These are phyloP conservation scores for Poeciliopsis occidentalis DNA, from an alignment of 2,113 vertebrate genomes.

Conservation along the genomic window DNA sequence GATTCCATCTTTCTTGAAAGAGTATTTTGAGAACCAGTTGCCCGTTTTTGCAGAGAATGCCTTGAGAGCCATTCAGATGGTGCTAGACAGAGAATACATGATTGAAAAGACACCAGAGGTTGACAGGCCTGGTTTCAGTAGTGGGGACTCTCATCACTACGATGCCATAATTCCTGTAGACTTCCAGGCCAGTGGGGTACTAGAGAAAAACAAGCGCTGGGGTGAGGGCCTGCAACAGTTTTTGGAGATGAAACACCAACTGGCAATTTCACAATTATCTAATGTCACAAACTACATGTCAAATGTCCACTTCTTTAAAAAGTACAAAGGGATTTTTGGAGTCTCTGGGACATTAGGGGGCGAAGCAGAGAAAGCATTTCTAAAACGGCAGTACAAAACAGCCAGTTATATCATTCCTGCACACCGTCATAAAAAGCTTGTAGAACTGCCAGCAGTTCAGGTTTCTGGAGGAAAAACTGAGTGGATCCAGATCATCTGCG, in stretches of 20 bases:
- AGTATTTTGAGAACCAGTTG: slow-evolving; percentile 9
- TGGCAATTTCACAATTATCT: slow-evolving; percentile 25
- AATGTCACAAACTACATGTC: slow-evolving; percentile 20
- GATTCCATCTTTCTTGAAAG: slow-evolving; percentile 8
- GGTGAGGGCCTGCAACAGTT: slow-evolving; percentile 29
- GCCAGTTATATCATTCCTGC: slow-evolving; percentile 12
- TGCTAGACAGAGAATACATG: slow-evolving; percentile 23
- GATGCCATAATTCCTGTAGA: slow-evolving; percentile 24
- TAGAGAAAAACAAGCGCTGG: slow-evolving; percentile 33
- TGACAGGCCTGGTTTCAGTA: not conserved
- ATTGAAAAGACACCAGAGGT: slow-evolving; percentile 7
- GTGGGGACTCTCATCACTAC: not conserved
- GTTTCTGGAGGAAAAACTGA: not conserved
- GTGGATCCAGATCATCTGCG: slow-evolving; percentile 20
- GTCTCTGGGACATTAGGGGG: slow-evolving; percentile 29
- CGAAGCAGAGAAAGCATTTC: slow-evolving; percentile 20
- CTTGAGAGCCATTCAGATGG: slow-evolving; percentile 25
- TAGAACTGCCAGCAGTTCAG: slow-evolving; percentile 25
- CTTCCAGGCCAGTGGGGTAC: slow-evolving; percentile 33
- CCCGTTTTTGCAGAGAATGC: slow-evolving; percentile 6
- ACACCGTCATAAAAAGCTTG: not conserved
- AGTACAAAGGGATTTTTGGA: slow-evolving; percentile 24
- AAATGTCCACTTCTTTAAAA: slow-evolving; percentile 25
- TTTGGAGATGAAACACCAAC: slow-evolving; percentile 34
- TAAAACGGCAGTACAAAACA: slow-evolving; percentile 13